Base-by-base conservation (phyloP, 2,888 invertebrate genomes). In the Philonicus albiceps region DNA sequence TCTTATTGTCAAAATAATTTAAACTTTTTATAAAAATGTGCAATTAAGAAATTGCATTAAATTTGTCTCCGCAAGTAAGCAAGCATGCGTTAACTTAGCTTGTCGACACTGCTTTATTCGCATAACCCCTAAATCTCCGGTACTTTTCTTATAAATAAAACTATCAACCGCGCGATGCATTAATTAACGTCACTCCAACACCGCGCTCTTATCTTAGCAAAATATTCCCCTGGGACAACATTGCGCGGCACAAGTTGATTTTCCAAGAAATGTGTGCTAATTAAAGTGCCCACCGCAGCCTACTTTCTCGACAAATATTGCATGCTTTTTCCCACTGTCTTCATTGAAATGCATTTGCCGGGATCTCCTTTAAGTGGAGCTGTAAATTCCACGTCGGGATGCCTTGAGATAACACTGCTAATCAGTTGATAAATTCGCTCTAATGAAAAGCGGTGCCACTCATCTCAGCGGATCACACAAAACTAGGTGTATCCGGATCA, bases 211-310 rank as follows among this genome's bases (percentile, higher is more conserved):
- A 81, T 81, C 81, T 31, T 6, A 34, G 55, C 19, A 81, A 22
- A 22, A 34, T 55, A 19, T 31, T 30, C 34, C 37, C n/a, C 74
- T 37, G 74, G 30, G 34, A 2, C 74, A 31, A 31, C 74, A 37
- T 19, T 49, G 49, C 49, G 76, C 76, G 27, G 30, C 72, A 31
- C 72, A 37, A 53, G 55, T 31, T 16, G 34, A 55, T 34, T 30
- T 81, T 81, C 31, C 55, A 64, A 81, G 81, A 81, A 53, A 81
- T 27, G 27, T 8, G 22, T 19, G 55, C 64, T 78, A 81, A 81
- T 81, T 81, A 55, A 81, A 81, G 81, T 49, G 34, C 55, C 81
- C 64, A 64, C 81, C 81, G 81, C 34, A 64, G 34, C 55, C 81
- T 55, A 81, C 81, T 81, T 81, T 81, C 81, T 31, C 81, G 0